phyloP scores from a whole-genome alignment of 1,140 invertebrate species.

The Dufourea novaeangliae region DNA sequence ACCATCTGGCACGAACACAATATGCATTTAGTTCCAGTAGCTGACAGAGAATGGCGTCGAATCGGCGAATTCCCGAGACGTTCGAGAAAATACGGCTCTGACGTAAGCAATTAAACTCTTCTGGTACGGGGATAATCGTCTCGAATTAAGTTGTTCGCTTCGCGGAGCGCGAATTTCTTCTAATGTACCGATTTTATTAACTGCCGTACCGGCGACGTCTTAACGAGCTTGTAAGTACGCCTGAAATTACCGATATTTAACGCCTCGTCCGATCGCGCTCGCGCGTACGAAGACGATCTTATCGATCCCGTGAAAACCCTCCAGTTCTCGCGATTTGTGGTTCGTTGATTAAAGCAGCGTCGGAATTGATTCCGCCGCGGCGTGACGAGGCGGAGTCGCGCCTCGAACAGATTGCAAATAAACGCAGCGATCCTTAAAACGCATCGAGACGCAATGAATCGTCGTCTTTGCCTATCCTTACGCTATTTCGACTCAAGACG shows the following conservation, averaged over 20 bases:
- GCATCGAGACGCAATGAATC: neutral
- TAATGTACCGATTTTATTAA: neutral
- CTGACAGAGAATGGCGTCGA: neutral
- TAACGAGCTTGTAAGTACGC: neutral
- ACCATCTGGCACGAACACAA: neutral
- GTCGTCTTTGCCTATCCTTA: neutral
- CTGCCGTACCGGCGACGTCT: neutral
- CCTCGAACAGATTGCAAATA: too few species aligned
- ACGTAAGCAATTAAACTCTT: slow-evolving; percentile 27
- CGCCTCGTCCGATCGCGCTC: neutral
- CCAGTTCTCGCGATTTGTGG: too few species aligned
- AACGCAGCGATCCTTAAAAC: slow-evolving; percentile 23
- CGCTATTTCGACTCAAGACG: neutral
- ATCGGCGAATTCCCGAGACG: neutral
- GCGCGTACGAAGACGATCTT: neutral
- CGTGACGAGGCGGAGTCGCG: neutral
- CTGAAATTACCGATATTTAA: neutral
- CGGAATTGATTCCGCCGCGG: neutral
- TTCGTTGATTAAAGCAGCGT: too few species aligned
- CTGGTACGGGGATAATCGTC: neutral
- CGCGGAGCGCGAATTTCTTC: neutral
- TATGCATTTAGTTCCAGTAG: neutral
- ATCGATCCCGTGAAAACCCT: neutral
- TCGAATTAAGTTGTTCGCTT: neutral
- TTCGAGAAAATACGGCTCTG: too few species aligned